Base-by-base conservation (phyloP, 2,113 vertebrate genomes). In the Penelope pileata region DNA sequence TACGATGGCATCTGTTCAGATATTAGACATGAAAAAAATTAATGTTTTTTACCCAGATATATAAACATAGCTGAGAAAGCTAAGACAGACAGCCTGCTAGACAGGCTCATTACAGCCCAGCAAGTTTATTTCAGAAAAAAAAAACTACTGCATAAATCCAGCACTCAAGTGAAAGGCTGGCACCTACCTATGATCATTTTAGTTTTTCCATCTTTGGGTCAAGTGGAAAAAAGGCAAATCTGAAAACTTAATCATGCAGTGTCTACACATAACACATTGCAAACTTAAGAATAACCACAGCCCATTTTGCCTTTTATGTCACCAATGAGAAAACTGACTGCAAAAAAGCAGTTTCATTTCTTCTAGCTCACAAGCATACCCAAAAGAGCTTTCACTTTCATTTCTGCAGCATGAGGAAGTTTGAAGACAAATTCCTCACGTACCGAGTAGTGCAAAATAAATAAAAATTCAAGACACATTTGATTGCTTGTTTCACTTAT, bases 1-100 rank as follows among this genome's bases (percentile, higher is more conserved):
- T 97, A 45, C 99, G 98, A 88, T 99, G 94, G 80, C 98, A 98
- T 69, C 99, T 99, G 6, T 16, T 42, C 30, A 69, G 58, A 30
- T 38, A 73, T 62, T 2, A 48, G 43, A 64, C 16, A 56, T 10
- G 26, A 79, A 70, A 63, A 86, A 56, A 40, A n/a, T 42, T 21
- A 86, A 10, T 19, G 13, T 8, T 88, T 78, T 76, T 58, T 56
- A 80, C 45, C 60, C 10, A 47, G 4, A 58, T 9, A 7, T 9
- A 78, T 7, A 27, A n/a, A n/a, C 2, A 7, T 0, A 66, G 38
- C 8, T 90, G 79, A 21, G 29, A 22, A 51, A 38, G 4, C 30
- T 42, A 40, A 75, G 51, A 47, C 23, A 38, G 21, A 40, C 1
- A 19, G 36, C 17, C 78, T 58, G 43, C 60, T 78, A 21, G 21